Evolutionary conservation across 1,140 invertebrate genomes (phyloP).

Genomic region (Aethina tumida): DNA sequence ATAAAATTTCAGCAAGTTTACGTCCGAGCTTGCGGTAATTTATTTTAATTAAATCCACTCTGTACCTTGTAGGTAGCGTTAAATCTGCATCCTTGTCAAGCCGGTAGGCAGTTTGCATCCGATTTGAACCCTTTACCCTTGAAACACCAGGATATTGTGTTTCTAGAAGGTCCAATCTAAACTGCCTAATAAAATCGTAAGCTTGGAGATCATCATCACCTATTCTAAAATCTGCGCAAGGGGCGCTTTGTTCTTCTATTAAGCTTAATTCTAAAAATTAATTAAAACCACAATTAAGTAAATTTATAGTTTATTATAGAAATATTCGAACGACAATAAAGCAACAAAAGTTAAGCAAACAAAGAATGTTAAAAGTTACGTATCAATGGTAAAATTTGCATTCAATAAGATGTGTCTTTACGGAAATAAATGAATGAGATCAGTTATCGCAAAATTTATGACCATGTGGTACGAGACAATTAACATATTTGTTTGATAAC

Average conservation of each 20-base stretch:
- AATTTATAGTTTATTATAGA: too few relatives aligned
- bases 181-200: slow-evolving; percentile 70
- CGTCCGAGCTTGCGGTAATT: slow-evolving; percentile 5
- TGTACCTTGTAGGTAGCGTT: slow-evolving; percentile 54
- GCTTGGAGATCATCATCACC: slow-evolving; percentile 67
- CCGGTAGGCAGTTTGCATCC: slow-evolving; percentile 66
- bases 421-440: too few relatives aligned
- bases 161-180: slow-evolving; percentile 54
- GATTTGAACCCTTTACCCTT: slow-evolving; percentile 59
- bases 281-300: too few relatives aligned
- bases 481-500: too few relatives aligned
- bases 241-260: slow-evolving; percentile 31
- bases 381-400: too few relatives aligned
- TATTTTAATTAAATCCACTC: neutral
- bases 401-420: too few relatives aligned
- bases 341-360: too few relatives aligned
- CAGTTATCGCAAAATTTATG: too few relatives aligned
- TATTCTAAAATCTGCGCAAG: slow-evolving; percentile 53
- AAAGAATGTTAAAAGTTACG: too few relatives aligned
- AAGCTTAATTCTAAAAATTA: slow-evolving; percentile 18
- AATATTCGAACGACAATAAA: too few relatives aligned
- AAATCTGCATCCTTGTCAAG: slow-evolving; percentile 60
- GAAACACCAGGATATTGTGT: slow-evolving; percentile 52
- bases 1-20: neutral
- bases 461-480: too few relatives aligned